These are phyloP conservation scores for Acipenser transmontanus DNA, from an alignment of 2,797 vertebrate species.

Conservation along the genomic window DNA sequence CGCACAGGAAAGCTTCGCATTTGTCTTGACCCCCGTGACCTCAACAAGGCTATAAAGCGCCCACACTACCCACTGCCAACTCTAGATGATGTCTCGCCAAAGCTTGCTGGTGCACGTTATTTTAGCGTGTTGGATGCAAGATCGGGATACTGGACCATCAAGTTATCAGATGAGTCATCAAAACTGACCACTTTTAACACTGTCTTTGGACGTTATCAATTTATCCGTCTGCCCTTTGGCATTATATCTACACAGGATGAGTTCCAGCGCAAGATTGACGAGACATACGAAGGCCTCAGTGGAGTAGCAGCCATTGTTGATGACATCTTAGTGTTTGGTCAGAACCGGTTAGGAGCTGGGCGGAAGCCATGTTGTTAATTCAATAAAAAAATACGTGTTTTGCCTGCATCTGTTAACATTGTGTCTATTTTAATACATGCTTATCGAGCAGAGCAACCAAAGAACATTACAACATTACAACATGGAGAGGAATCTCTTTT, in stretches of 20 bases:
- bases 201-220: slow-evolving; percentile 11
- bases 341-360: too few relatives aligned
- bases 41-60: slow-evolving; percentile 23
- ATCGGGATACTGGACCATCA: slow-evolving; percentile 22
- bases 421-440: too few relatives aligned
- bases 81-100: slow-evolving; percentile 5
- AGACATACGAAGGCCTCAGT: slow-evolving; percentile 12
- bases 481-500: too few relatives aligned
- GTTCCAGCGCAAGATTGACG: slow-evolving; percentile 11
- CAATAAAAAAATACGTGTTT: too few relatives aligned
- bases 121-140: slow-evolving; percentile 20
- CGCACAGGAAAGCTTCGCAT: slow-evolving; percentile 16
- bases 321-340: too few relatives aligned
- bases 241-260: slow-evolving; percentile 16
- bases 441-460: too few relatives aligned
- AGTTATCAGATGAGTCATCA: slow-evolving; percentile 15
- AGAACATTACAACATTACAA: too few relatives aligned
- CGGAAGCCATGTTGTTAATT: too few relatives aligned
- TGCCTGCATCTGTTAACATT: too few relatives aligned
- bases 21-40: slow-evolving; percentile 10
- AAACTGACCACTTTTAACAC: slow-evolving; percentile 27
- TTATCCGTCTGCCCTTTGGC: slow-evolving; percentile 7
- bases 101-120: slow-evolving; percentile 3
- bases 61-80: slow-evolving; percentile 20
- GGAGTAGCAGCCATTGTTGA: slow-evolving; percentile 12